Evolutionary conservation across 2,113 vertebrate species (phyloP).

Genomic region (Vidua chalybeata): DNA sequence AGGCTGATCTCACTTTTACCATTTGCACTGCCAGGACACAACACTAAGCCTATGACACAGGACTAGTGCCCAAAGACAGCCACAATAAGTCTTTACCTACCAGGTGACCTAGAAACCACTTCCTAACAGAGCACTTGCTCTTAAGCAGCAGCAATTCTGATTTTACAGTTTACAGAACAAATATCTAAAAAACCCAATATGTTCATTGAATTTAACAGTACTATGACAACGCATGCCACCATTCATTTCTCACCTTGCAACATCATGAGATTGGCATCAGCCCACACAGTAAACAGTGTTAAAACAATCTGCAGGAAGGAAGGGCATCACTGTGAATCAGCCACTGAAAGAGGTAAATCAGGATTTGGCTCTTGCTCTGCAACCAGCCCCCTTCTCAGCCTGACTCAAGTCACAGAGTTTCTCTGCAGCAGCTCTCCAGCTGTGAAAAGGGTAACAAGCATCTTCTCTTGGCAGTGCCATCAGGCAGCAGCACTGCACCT

Average conservation of each 20-base stretch:
- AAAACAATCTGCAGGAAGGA: not conserved
- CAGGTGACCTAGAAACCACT: slow-evolving; percentile 1
- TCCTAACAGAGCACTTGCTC: not conserved
- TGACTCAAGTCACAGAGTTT: not conserved
- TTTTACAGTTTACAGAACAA: not conserved
- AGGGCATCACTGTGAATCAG: not conserved
- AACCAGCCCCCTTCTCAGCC: not conserved
- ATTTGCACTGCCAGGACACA: not conserved
- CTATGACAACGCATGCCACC: not conserved
- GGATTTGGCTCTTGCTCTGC: not conserved
- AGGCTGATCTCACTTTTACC: slow-evolving; percentile 1
- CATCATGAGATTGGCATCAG: not conserved
- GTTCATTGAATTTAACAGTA: not conserved
- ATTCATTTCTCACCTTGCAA: not conserved
- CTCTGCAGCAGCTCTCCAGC: not conserved
- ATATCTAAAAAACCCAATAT: not conserved
- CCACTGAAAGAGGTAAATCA: not conserved
- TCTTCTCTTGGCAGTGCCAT: not conserved
- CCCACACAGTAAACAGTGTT: not conserved
- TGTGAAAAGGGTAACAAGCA: not conserved
- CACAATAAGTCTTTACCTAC: not conserved
- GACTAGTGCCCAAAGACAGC: not conserved
- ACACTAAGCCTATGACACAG: not conserved
- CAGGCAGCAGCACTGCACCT: not conserved
- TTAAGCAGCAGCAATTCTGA: not conserved